These are phyloP conservation scores for Diachrysia chrysitis DNA, from an alignment of 2,888 invertebrate genomes.

Conservation along the genomic window DNA sequence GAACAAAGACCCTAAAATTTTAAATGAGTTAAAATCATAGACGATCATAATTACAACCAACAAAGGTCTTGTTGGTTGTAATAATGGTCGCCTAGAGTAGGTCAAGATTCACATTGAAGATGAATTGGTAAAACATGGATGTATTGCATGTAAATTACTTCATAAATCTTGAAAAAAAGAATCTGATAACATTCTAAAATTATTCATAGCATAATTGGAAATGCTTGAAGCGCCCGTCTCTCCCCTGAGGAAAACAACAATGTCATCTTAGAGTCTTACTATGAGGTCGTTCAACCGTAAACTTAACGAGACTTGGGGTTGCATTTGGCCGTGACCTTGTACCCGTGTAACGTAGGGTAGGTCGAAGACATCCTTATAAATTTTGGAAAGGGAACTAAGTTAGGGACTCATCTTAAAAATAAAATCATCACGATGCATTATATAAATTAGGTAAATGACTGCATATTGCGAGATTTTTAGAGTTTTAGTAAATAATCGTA, in stretches of 20 bases:
- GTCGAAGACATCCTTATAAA: neutral
- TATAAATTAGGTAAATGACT: neutral
- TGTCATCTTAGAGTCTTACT: neutral
- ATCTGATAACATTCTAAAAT: no score
- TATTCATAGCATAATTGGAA: no score
- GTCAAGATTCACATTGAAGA: neutral
- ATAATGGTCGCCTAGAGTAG: neutral
- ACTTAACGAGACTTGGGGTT: neutral
- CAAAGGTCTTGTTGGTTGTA: slow-evolving; percentile 8
- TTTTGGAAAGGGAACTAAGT: neutral
- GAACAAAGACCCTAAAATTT: slow-evolving; percentile 20
- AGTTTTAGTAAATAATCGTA: neutral
- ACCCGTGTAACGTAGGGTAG: neutral
- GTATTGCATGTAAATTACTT: no score
- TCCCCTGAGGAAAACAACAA: neutral
- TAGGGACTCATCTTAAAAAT: neutral
- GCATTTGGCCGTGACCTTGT: neutral
- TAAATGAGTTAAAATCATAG: no score
- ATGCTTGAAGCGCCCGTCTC: neutral
- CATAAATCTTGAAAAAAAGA: no score
- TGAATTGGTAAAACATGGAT: no score
- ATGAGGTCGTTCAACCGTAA: neutral
- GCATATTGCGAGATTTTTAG: neutral
- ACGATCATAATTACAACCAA: no score
- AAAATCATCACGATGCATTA: neutral